A percentile compares a stretch with the other conserved stretches of the same genome.
phyloP scores from a whole-genome alignment of 2,888 invertebrate genomes.

The Heliconius sara region DNA sequence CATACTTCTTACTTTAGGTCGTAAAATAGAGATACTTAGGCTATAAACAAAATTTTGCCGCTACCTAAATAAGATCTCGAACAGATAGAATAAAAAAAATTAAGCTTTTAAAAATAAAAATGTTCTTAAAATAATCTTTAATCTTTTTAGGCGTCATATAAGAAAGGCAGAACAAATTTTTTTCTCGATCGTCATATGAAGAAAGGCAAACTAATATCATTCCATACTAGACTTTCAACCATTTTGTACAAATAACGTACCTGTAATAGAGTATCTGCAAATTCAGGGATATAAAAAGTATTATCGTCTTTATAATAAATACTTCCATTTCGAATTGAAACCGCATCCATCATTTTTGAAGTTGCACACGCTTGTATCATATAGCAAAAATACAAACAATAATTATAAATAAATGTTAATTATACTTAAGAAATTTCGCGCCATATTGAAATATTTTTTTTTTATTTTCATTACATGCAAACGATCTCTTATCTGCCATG shows the following conservation, averaged over 20 bases:
- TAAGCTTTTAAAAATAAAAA: neutral
- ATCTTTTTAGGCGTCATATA: too few relatives aligned
- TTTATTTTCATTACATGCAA: neutral
- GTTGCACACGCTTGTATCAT: neutral
- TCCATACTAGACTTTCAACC: too few relatives aligned
- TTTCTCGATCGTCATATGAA: too few relatives aligned
- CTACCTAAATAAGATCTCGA: slow-evolving; percentile 5
- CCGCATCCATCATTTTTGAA: neutral
- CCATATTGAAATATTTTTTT: neutral
- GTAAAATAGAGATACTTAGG: slow-evolving; percentile 9
- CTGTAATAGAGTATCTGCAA: too few relatives aligned
- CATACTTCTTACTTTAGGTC: slow-evolving; percentile 5
- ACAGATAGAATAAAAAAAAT: slow-evolving; percentile 4
- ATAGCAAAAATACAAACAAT: neutral
- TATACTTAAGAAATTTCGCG: neutral
- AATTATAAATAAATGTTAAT: neutral
- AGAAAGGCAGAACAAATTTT: neutral
- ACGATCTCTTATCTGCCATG: neutral
- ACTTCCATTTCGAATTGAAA: neutral
- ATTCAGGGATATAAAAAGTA: neutral
- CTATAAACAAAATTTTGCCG: slow-evolving; percentile 6
- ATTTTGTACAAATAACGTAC: too few relatives aligned
- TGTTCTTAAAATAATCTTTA: neutral
- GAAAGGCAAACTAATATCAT: too few relatives aligned
- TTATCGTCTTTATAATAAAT: neutral